Percentiles rank a stretch among this genome's conserved stretches.
Conservation (phyloP, 1,140 invertebrate species). For the Pygmarrhopalites habei region DNA sequence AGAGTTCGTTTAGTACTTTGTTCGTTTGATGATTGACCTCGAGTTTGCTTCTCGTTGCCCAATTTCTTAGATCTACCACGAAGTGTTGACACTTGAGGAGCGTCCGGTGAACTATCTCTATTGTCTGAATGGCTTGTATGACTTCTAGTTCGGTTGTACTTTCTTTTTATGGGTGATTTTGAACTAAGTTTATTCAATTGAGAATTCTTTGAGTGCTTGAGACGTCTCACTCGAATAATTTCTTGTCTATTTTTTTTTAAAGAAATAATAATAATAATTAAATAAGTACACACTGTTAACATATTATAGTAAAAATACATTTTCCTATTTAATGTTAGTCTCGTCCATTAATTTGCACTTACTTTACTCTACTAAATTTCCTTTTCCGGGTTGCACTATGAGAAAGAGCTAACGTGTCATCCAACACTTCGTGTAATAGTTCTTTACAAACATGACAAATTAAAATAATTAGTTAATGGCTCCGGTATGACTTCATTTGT, state of each 20-base stretch:
- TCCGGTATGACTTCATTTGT: no score
- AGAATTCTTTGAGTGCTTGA: conserved; percentile 7
- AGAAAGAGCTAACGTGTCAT: conserved; percentile 15
- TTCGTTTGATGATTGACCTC: background rate
- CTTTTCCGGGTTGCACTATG: conserved; percentile 18
- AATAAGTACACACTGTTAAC: no score
- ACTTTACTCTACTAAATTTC: conserved; percentile 15
- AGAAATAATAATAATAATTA: conserved; percentile 2
- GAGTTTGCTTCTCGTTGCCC: no score
- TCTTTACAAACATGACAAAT: no score
- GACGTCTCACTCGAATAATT: background rate
- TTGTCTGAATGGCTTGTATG: no score
- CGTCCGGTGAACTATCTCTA: no score
- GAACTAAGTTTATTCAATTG: conserved; percentile 3
- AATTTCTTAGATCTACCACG: no score
- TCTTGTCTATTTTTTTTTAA: conserved; percentile 7
- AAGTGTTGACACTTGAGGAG: no score
- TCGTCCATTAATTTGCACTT: background rate
- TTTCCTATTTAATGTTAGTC: no score
- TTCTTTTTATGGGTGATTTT: background rate
- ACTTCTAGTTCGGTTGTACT: no score
- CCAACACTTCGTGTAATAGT: conserved; percentile 23
- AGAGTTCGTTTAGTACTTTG: background rate
- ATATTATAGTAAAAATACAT: no score
- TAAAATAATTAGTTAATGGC: no score